Percentiles rank a stretch among this genome's conserved stretches.
Evolutionary conservation across 2,113 vertebrate genomes (phyloP).

Genomic region (Sander vitreus): DNA sequence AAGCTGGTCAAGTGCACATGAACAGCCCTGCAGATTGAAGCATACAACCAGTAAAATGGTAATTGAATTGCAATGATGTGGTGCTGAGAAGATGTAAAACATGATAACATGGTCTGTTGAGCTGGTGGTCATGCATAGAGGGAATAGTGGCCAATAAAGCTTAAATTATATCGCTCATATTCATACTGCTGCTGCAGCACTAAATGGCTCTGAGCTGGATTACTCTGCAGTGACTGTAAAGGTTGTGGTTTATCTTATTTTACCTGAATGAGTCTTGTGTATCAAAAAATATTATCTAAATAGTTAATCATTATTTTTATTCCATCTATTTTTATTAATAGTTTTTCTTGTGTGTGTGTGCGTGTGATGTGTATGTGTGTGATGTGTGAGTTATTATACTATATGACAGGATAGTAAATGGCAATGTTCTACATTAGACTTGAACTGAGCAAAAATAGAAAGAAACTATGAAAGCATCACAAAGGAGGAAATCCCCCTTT

Average conservation of each 20-base stretch:
- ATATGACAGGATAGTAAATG: too few relatives aligned
- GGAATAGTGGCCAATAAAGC: slow-evolving; percentile 8
- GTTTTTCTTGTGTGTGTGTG: neutral
- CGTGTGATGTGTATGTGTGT: too few relatives aligned
- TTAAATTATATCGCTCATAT: neutral
- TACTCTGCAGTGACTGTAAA: neutral
- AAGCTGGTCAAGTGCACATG: neutral
- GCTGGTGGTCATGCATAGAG: neutral
- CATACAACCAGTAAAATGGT: neutral
- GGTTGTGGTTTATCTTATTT: neutral
- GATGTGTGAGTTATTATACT: too few relatives aligned
- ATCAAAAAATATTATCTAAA: neutral
- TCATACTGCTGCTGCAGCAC: neutral
- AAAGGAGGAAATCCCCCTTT: neutral
- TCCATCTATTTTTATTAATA: too few relatives aligned
- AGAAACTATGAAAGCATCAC: neutral
- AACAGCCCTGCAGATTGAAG: neutral
- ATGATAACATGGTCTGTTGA: slow-evolving; percentile 23
- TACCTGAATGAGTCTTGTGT: neutral
- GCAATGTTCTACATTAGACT: neutral
- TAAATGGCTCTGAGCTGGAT: neutral
- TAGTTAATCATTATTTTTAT: neutral
- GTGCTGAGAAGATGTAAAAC: slow-evolving; percentile 9
- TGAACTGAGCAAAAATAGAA: neutral
- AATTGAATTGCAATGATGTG: slow-evolving; percentile 26